phyloP scores from a whole-genome alignment of 2,797 vertebrate species.

The Sciaenops ocellatus region DNA sequence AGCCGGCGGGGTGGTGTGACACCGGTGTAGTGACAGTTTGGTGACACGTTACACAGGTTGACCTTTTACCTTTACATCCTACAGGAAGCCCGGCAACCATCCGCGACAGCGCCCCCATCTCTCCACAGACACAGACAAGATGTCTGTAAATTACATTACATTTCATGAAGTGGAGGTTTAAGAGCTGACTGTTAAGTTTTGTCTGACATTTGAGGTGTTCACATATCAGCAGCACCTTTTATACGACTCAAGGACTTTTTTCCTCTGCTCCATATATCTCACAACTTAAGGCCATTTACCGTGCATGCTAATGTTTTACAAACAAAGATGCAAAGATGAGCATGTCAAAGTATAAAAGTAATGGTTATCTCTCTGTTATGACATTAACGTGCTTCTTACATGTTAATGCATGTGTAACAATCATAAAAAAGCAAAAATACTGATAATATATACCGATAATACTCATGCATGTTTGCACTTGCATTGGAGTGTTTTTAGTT shows the following conservation, averaged over 20 bases:
- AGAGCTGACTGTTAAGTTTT: neutral
- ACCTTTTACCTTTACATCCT: conserved; percentile 66
- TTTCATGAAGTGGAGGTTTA: neutral
- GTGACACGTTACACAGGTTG: conserved; percentile 57
- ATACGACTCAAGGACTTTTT: neutral
- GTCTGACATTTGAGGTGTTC: neutral
- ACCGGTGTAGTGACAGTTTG: conserved; percentile 54
- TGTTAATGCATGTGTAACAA: neutral
- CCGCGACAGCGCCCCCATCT: conserved; percentile 57
- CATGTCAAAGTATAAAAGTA: neutral
- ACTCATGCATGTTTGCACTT: neutral
- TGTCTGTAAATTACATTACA: neutral
- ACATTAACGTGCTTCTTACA: neutral
- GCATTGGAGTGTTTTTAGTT: neutral
- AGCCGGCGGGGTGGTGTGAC: conserved; percentile 19
- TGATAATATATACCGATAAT: neutral
- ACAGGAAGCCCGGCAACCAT: neutral
- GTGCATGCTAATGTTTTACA: neutral
- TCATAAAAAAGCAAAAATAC: too few relatives aligned
- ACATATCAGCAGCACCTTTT: neutral
- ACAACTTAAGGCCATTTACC: neutral
- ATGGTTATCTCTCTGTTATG: too few relatives aligned
- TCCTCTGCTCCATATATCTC: neutral
- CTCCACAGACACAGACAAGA: neutral
- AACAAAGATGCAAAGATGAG: neutral